phyloP scores from a whole-genome alignment of 2,888 invertebrate species.

The Euproctis similis region DNA sequence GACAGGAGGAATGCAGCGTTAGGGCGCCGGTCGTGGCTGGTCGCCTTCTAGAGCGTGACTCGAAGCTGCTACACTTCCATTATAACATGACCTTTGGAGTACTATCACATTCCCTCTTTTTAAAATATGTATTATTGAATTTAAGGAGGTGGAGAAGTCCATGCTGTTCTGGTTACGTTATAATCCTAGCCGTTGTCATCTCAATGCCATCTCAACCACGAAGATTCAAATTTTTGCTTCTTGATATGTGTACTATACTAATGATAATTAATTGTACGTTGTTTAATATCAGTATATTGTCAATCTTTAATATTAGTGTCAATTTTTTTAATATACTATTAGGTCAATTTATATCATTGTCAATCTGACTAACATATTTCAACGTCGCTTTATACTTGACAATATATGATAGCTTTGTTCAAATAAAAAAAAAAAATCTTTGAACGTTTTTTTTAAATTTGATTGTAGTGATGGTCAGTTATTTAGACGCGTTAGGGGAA shows the following conservation, averaged over 20 bases:
- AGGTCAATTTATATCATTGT: slow-evolving; percentile 25
- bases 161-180: slow-evolving; percentile 36
- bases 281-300: slow-evolving; percentile 57
- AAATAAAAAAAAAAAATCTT: no score
- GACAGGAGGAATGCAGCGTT: slow-evolving; percentile 62
- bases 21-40: slow-evolving; percentile 60
- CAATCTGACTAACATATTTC: slow-evolving; percentile 2
- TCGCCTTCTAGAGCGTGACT: slow-evolving; percentile 56
- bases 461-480: no score
- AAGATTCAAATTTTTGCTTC: slow-evolving; percentile 54
- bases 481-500: no score
- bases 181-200: slow-evolving; percentile 67
- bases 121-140: slow-evolving; percentile 7
- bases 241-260: slow-evolving; percentile 34
- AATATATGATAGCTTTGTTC: no score
- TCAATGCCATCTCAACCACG: slow-evolving; percentile 70
- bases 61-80: slow-evolving; percentile 35
- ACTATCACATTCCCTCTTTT: slow-evolving; percentile 23
- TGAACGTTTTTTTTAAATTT: no score
- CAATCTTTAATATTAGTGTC: slow-evolving; percentile 64
- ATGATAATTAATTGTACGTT: slow-evolving; percentile 69
- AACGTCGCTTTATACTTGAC: no score
- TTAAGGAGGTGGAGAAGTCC: slow-evolving; percentile 30
- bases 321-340: slow-evolving; percentile 38
- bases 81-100: slow-evolving; percentile 29